Evolutionary conservation across 53 echinoderm and acorn worm genomes (phyloP).

Genomic region (Temnopleurus reevesii): DNA sequence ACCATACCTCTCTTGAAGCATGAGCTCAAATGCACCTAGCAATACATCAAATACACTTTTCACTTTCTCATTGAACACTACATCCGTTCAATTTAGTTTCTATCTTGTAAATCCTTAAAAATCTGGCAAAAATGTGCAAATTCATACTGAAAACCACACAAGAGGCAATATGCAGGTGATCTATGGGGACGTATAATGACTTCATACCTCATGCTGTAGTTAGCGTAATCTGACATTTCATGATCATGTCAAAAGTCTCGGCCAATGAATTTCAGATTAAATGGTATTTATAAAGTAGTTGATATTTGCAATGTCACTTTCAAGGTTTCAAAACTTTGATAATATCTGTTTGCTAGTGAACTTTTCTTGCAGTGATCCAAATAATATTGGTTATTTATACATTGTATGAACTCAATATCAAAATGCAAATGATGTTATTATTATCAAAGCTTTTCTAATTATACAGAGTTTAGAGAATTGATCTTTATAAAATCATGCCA

Average conservation of each 20-base stretch:
- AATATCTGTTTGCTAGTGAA: neutral
- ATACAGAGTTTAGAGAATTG: too few relatives aligned
- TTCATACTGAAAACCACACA: neutral
- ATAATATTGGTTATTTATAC: too few relatives aligned
- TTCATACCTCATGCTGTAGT: slow-evolving; percentile 8
- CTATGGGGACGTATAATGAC: neutral
- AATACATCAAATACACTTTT: too few relatives aligned
- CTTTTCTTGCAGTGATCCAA: neutral
- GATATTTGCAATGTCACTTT: neutral
- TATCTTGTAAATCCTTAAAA: too few relatives aligned
- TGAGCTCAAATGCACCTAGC: too few relatives aligned
- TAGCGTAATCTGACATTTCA: neutral
- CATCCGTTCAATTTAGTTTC: too few relatives aligned
- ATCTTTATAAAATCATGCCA: too few relatives aligned
- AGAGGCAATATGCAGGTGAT: neutral
- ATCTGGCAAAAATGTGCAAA: neutral
- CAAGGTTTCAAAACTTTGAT: neutral
- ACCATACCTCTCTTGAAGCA: too few relatives aligned
- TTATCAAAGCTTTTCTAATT: too few relatives aligned
- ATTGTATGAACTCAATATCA: too few relatives aligned
- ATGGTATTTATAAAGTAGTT: neutral
- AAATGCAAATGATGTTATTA: too few relatives aligned
- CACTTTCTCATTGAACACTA: too few relatives aligned
- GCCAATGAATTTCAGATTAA: neutral
- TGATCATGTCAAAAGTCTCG: neutral